phyloP scores from a whole-genome alignment of 2,888 invertebrate genomes.

The Lapara coniferarum region DNA sequence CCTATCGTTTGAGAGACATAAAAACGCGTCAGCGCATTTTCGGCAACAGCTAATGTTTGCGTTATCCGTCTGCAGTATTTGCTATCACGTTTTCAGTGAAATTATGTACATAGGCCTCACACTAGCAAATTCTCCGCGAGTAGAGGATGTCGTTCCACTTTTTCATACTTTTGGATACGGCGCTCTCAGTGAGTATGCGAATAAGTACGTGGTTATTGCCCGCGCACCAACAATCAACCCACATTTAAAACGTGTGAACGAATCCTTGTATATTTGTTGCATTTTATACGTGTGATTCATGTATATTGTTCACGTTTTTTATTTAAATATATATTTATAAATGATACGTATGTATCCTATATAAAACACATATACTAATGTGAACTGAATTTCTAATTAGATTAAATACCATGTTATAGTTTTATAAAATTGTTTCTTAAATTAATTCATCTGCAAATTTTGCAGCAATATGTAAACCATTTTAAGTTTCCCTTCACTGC shows the following conservation, averaged over 20 bases:
- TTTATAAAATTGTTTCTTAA: no score
- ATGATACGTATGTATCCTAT: no score
- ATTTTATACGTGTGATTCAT: not conserved
- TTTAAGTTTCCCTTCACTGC: no score
- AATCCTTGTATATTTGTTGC: not conserved
- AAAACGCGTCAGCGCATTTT: constrained; percentile 46
- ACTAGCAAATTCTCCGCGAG: constrained; percentile 69
- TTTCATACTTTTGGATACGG: constrained; percentile 78
- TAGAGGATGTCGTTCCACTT: constrained; percentile 76
- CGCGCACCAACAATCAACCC: constrained; percentile 21
- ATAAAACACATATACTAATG: no score
- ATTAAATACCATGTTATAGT: no score
- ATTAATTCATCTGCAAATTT: no score
- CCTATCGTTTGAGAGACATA: constrained; percentile 59
- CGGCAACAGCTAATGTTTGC: constrained; percentile 62
- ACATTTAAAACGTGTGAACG: constrained; percentile 12
- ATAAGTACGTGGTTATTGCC: constrained; percentile 21
- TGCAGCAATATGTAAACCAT: no score
- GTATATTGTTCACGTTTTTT: not conserved
- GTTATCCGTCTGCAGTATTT: constrained; percentile 61
- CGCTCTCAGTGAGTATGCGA: constrained; percentile 66
- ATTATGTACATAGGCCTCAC: constrained; percentile 68
- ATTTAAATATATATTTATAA: no score
- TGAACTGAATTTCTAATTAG: no score
- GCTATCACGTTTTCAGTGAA: constrained; percentile 75